These are phyloP conservation scores for Peromyscus maniculatus DNA, from an alignment of 2,113 vertebrate genomes.

Conservation along the genomic window DNA sequence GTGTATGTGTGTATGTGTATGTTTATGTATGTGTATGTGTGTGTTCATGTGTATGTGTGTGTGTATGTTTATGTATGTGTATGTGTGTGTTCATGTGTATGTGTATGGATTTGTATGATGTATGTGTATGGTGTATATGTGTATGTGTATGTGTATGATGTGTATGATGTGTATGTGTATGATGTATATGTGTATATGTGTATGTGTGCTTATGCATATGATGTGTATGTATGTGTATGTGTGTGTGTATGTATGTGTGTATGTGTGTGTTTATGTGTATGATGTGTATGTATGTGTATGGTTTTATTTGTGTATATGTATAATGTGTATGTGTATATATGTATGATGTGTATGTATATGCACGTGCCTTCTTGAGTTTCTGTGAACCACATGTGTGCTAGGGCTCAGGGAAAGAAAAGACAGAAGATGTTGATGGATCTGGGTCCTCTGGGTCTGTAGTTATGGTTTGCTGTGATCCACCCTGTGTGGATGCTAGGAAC, in stretches of 20 bases:
- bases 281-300: too few species aligned
- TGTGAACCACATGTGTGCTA: neutral
- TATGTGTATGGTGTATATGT: neutral
- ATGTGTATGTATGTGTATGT: too few species aligned
- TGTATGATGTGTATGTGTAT: neutral
- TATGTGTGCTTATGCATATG: too few species aligned
- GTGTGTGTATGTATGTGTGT: too few species aligned
- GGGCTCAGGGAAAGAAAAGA: neutral
- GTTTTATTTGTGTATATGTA: too few species aligned
- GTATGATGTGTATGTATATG: neutral
- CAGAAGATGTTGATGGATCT: neutral
- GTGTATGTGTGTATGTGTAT: too few species aligned
- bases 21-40: too few species aligned
- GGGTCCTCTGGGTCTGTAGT: neutral
- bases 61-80: too few species aligned
- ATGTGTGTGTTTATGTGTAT: too few species aligned
- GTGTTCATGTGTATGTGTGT: too few species aligned
- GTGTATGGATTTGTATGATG: neutral
- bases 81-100: too few species aligned
- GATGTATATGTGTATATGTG: too few species aligned
- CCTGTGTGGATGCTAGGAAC: neutral
- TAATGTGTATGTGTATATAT: neutral
- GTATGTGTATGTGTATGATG: neutral
- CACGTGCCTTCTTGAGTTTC: neutral
- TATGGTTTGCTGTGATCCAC: neutral